These are phyloP conservation scores for Crambe crambe DNA, from an alignment of 37 sponge, comb jelly and placozoan genomes.

Conservation along the genomic window DNA sequence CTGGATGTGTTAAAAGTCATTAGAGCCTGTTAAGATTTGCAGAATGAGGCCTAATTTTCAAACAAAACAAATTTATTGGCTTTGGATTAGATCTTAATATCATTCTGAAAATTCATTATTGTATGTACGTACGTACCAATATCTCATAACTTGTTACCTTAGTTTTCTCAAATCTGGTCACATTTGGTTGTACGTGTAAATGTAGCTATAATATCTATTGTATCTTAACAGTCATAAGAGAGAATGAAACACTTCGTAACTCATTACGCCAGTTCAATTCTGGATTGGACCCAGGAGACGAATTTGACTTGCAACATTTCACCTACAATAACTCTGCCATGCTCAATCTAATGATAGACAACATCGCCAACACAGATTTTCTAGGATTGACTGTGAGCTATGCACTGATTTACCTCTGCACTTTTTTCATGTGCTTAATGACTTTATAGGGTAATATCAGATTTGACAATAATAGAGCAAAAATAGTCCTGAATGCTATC, in stretches of 20 bases:
- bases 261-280: not conserved
- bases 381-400: constrained; percentile 9
- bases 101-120: no score
- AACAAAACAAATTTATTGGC: no score
- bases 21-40: no score
- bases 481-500: not conserved
- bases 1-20: no score
- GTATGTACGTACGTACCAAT: no score
- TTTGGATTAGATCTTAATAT: no score
- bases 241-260: not conserved
- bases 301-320: constrained; percentile 1
- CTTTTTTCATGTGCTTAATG: no score
- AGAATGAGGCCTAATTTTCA: no score
- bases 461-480: not conserved
- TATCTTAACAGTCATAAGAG: not conserved
- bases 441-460: not conserved
- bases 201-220: not conserved
- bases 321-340: constrained; percentile 8
- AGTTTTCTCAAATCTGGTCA: no score
- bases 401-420: not conserved
- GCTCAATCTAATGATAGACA: not conserved
- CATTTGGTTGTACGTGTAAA: not conserved
- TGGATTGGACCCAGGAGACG: not conserved
- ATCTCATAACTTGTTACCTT: no score
- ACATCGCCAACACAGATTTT: not conserved